A percentile compares a stretch with the other conserved stretches of the same genome.
These are phyloP conservation scores for Ciconia stormi DNA, from an alignment of 2,113 vertebrate genomes.

Conservation along the genomic window DNA sequence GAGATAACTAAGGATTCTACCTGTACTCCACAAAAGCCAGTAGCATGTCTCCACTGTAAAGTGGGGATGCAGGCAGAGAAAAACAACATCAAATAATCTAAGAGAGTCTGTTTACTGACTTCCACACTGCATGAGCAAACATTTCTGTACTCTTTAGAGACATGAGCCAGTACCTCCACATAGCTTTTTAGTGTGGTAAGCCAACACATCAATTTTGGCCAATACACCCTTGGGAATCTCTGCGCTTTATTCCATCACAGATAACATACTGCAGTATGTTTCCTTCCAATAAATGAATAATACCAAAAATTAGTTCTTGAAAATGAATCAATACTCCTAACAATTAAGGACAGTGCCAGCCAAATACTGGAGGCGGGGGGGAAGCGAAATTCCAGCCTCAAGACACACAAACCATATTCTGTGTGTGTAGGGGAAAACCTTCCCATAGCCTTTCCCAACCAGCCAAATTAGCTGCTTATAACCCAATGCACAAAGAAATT, in stretches of 20 bases:
- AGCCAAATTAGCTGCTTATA: not conserved
- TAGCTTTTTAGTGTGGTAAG: not conserved
- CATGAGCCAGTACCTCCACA: not conserved
- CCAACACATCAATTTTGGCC: not conserved
- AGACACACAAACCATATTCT: not conserved
- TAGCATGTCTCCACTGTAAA: not conserved
- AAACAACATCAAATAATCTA: not conserved
- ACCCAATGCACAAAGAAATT: not conserved
- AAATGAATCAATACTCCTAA: not conserved
- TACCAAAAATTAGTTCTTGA: not conserved
- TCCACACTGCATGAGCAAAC: not conserved
- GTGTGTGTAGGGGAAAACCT: fast-evolving
- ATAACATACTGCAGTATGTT: not conserved
- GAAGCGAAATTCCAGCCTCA: fast-evolving
- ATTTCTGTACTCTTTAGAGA: not conserved
- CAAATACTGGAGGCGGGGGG: not conserved
- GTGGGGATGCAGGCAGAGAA: not conserved
- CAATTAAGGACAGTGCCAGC: not conserved
- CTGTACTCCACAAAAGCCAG: not conserved
- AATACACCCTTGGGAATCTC: not conserved
- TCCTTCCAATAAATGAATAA: not conserved
- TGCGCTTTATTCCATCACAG: not conserved
- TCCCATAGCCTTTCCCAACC: not conserved
- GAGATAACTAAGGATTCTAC: not conserved
- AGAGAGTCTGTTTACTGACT: not conserved